Conservation (phyloP, 1,140 invertebrate species). For the Thaumetopoea pityocampa region DNA sequence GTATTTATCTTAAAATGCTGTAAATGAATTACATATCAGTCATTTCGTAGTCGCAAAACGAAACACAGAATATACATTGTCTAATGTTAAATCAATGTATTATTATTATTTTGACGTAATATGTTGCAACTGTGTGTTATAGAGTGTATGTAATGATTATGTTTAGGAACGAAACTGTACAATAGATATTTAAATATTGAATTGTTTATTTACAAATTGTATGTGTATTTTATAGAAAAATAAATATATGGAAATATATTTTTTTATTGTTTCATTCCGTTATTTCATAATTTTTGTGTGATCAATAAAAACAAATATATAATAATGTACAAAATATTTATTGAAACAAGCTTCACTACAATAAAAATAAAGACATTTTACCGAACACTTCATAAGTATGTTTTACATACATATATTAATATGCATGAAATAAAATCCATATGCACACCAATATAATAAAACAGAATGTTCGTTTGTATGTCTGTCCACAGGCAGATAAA, state of each 20-base stretch:
- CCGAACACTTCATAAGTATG: too few species aligned
- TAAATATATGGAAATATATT: slow-evolving; percentile 44
- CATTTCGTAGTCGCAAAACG: slow-evolving; percentile 16
- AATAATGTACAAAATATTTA: too few species aligned
- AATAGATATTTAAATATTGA: slow-evolving; percentile 68
- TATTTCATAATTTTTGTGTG: too few species aligned
- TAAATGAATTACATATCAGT: slow-evolving; percentile 48
- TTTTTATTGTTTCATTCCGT: slow-evolving; percentile 9
- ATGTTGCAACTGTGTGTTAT: slow-evolving; percentile 13
- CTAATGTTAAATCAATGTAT: neutral
- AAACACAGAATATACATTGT: slow-evolving; percentile 1
- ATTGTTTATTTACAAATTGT: slow-evolving; percentile 74
- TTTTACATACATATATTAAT: too few species aligned
- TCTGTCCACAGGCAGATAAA: too few species aligned
- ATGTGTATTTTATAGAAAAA: slow-evolving; percentile 75
- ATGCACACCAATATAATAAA: too few species aligned
- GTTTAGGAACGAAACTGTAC: slow-evolving; percentile 52
- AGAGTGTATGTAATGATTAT: slow-evolving; percentile 47
- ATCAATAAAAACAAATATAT: too few species aligned
- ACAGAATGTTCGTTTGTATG: too few species aligned
- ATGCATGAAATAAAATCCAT: too few species aligned
- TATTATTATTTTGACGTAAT: slow-evolving; percentile 10
- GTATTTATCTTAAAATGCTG: too few species aligned
- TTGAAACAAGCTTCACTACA: too few species aligned
- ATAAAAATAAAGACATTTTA: too few species aligned